Evolutionary conservation across 2,797 vertebrate genomes (phyloP), one percentile per base, ranked within the genome.

Genomic region (Fringilla coelebs): DNA sequence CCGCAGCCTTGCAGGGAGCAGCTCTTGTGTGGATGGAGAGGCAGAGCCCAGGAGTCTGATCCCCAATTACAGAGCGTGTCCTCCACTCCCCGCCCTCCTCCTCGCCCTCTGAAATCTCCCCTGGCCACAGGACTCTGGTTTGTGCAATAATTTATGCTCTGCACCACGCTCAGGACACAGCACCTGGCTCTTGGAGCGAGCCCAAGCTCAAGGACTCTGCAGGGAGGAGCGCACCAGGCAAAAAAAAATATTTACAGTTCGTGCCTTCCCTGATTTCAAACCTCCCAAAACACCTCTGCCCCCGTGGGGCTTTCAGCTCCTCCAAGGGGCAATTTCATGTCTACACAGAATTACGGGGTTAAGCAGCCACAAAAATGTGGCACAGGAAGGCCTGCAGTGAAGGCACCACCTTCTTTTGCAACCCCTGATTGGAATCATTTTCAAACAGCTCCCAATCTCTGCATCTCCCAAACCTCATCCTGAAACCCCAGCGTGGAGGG

Each of bases 51-150:
- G 67, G 31, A 89, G 58, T 96, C 93, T 94, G 95, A 88, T 93
- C 65, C 85, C 70, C 79, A 94, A 93, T 94, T 75, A 94, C 49
- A 95, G 85, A 85, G 94, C 9, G 19, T 94, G 88, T 25, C 75
- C 88, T 94, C 17, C 21, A 0, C 15, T 70, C 95, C 73, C 95
- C 73, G 36, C 95, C 96, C 95, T 80, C 29, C 78, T 41, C 15
- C 58, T 5, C 31, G 9, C 2, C 17, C 31, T 43, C 87, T 29
- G 28, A 18, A 26, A 93, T 19, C 79, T 91, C 45, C 82, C 12
- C 38, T 32, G 87, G 88, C 88, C 88, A 19, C 80, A 63, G 80
- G 18, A 38, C 48, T 54, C 5, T 3, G 70, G 4, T 84, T 49
- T 11, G 31, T 57, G 81, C 81, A 57, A 11, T 8, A 5, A 48